Evolutionary conservation across 2,797 vertebrate species (phyloP), one percentile per base, ranked within the genome.

Genomic region (Gallinago nigripennis): DNA sequence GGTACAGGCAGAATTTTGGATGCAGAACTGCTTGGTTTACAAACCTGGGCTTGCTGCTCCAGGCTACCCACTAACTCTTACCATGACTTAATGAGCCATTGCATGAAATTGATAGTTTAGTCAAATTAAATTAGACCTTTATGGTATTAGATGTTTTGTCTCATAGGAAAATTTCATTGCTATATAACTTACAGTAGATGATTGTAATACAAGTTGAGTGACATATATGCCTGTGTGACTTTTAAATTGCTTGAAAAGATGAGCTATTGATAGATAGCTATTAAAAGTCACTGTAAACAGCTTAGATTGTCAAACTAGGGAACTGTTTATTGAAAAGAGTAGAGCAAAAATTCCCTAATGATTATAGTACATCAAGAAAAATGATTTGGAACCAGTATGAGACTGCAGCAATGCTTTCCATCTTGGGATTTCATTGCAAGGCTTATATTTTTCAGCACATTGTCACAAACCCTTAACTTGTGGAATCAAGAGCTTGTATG

Each of bases 91-190:
- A 92, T 95, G 87, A 95, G 90, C 92, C 88, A 95, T 85, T 95
- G 83, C 92, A 92, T 81, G 88, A 97, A 97, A 94, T 88, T 96
- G 88, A 96, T 94, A 96, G 95, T 96, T 97, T 97, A 97, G 94
- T 96, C 89, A 97, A 96, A 96, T 84, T 96, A 95, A 95, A 96
- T 96, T 95, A 96, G 85, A 33, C 48, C 83, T 96, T 96, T 90
- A 93, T 83, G 94, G 68, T 97, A 77, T 92, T 89, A 92, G 93
- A 91, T 96, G 88, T 92, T 97, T 97, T 96, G 94, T 95, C 95
- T 91, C 96, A 84, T 66, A 92, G 96, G 94, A 91, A 95, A 96
- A 96, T 94, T 97, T 97, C 90, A 87, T 89, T 95, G 92, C 92
- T 75, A 97, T 97, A 85, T 96, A 92, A 90, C 76, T 97, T 94